Evolutionary conservation across 2,797 vertebrate species (phyloP).

Genomic region (Tarsius wallacei): DNA sequence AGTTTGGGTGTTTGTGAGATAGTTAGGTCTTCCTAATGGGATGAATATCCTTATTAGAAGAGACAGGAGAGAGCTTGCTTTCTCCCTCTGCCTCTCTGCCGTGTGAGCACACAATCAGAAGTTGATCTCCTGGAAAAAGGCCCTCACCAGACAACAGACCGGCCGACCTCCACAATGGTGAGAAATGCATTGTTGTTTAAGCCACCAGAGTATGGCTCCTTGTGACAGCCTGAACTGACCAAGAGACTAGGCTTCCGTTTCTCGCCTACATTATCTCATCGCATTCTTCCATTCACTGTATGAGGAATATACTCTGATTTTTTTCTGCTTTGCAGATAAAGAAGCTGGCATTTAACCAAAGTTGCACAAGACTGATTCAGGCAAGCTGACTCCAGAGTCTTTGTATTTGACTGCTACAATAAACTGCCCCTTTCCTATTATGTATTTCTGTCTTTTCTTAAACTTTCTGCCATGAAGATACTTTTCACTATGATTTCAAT

Average conservation of each 20-base stretch:
- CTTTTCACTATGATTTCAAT: not conserved
- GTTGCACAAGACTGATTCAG: not conserved
- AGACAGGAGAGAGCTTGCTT: not conserved
- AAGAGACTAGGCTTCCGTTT: not conserved
- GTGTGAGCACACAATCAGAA: not conserved
- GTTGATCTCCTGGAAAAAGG: not conserved
- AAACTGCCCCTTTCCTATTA: not conserved
- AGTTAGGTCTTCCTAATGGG: not conserved
- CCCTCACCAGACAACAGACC: too few species aligned
- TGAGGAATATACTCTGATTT: not conserved
- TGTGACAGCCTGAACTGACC: not conserved
- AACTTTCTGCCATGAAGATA: conserved; percentile 17
- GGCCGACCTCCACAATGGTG: not conserved
- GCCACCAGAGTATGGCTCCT: not conserved
- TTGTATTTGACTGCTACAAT: not conserved
- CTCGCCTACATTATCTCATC: not conserved
- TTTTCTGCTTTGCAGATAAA: not conserved
- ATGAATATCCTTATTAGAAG: not conserved
- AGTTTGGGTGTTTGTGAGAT: not conserved
- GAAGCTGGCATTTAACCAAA: not conserved
- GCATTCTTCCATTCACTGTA: not conserved
- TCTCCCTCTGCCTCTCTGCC: not conserved
- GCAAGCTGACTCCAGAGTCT: not conserved
- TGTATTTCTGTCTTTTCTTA: not conserved
- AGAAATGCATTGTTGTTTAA: not conserved